Base-by-base conservation (phyloP, 2,797 vertebrate species). In the Gymnothorax reevesii region DNA sequence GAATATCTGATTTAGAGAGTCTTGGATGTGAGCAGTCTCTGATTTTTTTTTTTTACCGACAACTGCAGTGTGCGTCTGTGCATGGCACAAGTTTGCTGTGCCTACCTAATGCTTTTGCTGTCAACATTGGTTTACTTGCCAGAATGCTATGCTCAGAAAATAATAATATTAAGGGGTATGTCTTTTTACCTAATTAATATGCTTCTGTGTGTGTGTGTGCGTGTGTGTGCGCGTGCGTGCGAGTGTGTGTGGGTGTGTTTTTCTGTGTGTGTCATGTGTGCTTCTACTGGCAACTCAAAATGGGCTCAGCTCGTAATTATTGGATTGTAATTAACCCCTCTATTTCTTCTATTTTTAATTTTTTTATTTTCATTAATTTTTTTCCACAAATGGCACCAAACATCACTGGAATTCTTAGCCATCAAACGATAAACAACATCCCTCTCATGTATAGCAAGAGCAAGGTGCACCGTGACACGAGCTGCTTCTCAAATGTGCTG, bases 381-480 rank as follows among this genome's bases (percentile, higher is more conserved):
- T 73, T 42, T 60, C 57, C 22, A 42, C 33, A 83, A 84, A 85
- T 83, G 57, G 10, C 13, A 73, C 25, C 4, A n/a, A 85, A 75
- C 55, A 80, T 8, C 64, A 49, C 12, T 9, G 15, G 52, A 22
- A 25, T 62, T 3, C 13, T 87, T 66, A 77, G 79, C 75, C 59
- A 62, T 82, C 62, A 9, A 62, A 59, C 55, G 85, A 57, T 86
- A 57, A 83, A 82, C 54, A 86, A 62, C 69, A 22, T 59, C 52
- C 77, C 82, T 88, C 89, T 91, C 49, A 87, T 42, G 33, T 42
- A 42, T 42, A 27, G 88, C 64, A 92, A 94, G 93, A 42, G 93
- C 94, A 94, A 82, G 59, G 57, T 33, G 71, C 42, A 60, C 8
- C 62, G 59, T 79, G 79, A 79, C 22, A 77, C 80, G n/a, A 12